Base-by-base conservation (phyloP, 2,113 vertebrate species). In the Cynopterus brachyotis region DNA sequence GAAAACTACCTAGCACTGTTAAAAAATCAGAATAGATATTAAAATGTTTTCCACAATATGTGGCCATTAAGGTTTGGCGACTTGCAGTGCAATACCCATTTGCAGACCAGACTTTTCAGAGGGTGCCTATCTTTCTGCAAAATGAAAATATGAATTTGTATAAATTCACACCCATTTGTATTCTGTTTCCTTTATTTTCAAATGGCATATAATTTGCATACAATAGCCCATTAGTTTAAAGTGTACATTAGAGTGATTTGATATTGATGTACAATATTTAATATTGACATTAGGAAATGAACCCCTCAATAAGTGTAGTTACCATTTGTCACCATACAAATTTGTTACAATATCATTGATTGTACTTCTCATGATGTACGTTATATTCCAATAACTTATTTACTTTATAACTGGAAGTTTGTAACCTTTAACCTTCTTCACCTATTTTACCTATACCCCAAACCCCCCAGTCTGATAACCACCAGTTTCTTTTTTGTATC, bases 141-240 rank as follows among this genome's bases (percentile, higher is more conserved):
- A 93, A 79, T 73, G 59, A 30, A 95, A 95, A 93, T 73, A 80
- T 67, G 11, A 79, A 88, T 66, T 70, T 91, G 40, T 32, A 26
- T 28, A 83, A 88, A 59, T 84, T 67, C 32, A 80, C 30, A 88
- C 22, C 26, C 9, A 57, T 9, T 47, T 85, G 0, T 50, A 88
- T 91, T 83, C 30, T 79, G 20, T 89, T 94, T 91, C 16, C 22
- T 59, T 59, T 59, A 26, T 19, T 20, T 28, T 22, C 50, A 32
- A 78, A 35, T 55, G 47, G 50, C 32, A 35, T 24, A 55, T 78
- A 78, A 55, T 26, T 55, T 32, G 24, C 6, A 35, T 78, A 35
- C 11, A 35, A 78, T 78, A 55, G 53, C 6, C 50, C 35, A 50
- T 55, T 78, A 55, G 32, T 55, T 78, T 78, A 35, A 78, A n/a